These are phyloP conservation scores for Fabriciana adippe DNA, from an alignment of 2,888 invertebrate genomes.

Conservation along the genomic window DNA sequence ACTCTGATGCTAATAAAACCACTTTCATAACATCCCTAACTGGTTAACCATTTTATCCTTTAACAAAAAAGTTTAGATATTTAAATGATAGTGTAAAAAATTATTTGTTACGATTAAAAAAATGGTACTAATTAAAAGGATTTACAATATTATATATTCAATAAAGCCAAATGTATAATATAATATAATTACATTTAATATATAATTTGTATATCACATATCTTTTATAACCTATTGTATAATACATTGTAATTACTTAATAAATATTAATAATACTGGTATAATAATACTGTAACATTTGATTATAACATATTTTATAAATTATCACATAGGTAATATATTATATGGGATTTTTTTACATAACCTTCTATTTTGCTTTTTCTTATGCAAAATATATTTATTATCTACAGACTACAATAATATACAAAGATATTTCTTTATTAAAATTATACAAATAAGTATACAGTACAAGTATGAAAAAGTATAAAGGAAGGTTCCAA, in stretches of 20 bases:
- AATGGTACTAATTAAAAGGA: too few species aligned
- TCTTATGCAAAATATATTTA: constrained; percentile 1
- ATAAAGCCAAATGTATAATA: too few species aligned
- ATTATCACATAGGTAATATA: background rate
- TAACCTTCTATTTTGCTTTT: constrained; percentile 32
- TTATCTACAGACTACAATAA: background rate
- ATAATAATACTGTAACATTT: constrained; percentile 4
- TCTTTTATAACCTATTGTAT: background rate
- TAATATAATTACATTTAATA: too few species aligned
- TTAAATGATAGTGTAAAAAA: too few species aligned
- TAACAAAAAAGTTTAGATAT: too few species aligned
- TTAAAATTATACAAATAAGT: background rate
- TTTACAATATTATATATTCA: too few species aligned
- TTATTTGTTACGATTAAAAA: too few species aligned
- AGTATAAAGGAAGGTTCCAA: constrained; percentile 20
- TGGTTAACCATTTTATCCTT: too few species aligned
- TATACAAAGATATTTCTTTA: background rate
- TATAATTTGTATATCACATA: background rate
- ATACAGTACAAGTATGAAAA: constrained; percentile 11
- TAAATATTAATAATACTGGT: constrained; percentile 17
- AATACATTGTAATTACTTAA: constrained; percentile 1
- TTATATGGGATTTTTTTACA: background rate
- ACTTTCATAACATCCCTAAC: too few species aligned
- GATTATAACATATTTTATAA: background rate
- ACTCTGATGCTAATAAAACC: too few species aligned